Evolutionary conservation across 2,888 invertebrate species (phyloP), one percentile per base, ranked within the genome.

Genomic region (Acleris literana): DNA sequence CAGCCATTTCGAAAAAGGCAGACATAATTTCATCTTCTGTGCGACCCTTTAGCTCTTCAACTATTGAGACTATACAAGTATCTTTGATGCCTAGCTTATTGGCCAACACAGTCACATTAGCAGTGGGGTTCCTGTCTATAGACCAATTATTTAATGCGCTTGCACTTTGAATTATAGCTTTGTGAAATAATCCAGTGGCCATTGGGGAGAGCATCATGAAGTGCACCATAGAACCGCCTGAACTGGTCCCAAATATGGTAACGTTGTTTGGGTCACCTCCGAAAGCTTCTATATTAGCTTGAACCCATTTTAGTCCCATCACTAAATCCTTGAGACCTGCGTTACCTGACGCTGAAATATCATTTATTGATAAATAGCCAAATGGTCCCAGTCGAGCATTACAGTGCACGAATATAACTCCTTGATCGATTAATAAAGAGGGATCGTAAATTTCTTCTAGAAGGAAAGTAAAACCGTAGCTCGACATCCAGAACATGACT

Each of bases 401-500:
- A 68, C 93, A 88, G 70, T 86, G 85, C 3, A 93, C 92, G 70
- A 87, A 86, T 25, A 93, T 80, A 53, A 91, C 74, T 68, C 81
- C 76, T 74, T 88, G 76, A 58, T 86, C 76, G 49, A 79, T 82
- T 25, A 93, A 76, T 61, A 87, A 76, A 33, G 84, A 79, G 46
- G 89, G 83, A 68, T 93, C 92, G 64, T 83, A 83, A n/a, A 79
- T 69, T 11, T 76, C 68, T 63, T 91, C 90, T 46, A 85, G 70
- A 51, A 78, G 78, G 53, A 70, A 72, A 29, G 79, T 63, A 73
- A 85, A 93, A 29, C 76, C 79, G 69, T 78, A 91, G 56, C 88
- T 82, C 64, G 93, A 92, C 60, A 93, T 86, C 88, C 90, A 93
- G 68, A 93, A 90, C 90, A 93, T 90, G 2, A 93, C 93, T 29